Evolutionary conservation across 64 coral and sea anemone species (phyloP).

Genomic region (Stichodactyla helianthus): DNA sequence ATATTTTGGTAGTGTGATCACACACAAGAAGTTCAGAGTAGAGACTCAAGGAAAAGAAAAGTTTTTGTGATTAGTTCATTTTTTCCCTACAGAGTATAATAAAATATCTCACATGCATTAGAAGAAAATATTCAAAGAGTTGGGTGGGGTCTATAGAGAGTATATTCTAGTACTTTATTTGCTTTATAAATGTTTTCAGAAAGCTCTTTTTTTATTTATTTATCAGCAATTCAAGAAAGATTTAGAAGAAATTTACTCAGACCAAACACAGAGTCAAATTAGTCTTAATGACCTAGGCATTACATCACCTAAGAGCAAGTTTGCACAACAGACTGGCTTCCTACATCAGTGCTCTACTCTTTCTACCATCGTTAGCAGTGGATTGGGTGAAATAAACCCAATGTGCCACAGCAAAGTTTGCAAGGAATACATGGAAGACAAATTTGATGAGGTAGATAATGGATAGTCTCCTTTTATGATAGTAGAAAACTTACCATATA

Average conservation of each 20-base stretch:
- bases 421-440: slow-evolving; percentile 86
- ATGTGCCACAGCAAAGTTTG: slow-evolving; percentile 94
- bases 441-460: slow-evolving; percentile 86
- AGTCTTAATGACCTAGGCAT: slow-evolving; percentile 86
- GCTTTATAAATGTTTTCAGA: too few species aligned
- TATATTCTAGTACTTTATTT: too few species aligned
- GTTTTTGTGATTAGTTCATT: too few species aligned
- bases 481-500: too few species aligned
- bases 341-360: slow-evolving; percentile 64
- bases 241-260: slow-evolving; percentile 93
- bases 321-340: slow-evolving; percentile 80
- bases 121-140: too few species aligned
- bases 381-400: slow-evolving; percentile 51
- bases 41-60: too few species aligned
- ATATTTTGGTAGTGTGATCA: too few species aligned
- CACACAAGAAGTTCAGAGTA: too few species aligned
- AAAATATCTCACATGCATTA: too few species aligned
- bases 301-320: slow-evolving; percentile 89
- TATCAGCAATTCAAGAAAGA: slow-evolving; percentile 78
- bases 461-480: too few species aligned
- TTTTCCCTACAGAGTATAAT: too few species aligned
- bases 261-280: slow-evolving; percentile 72
- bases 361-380: slow-evolving; percentile 54
- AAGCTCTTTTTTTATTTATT: neutral
- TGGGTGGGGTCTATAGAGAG: too few species aligned